These are phyloP conservation scores for Tragelaphus eurycerus DNA, from an alignment of 2,797 vertebrate genomes.

Conservation along the genomic window DNA sequence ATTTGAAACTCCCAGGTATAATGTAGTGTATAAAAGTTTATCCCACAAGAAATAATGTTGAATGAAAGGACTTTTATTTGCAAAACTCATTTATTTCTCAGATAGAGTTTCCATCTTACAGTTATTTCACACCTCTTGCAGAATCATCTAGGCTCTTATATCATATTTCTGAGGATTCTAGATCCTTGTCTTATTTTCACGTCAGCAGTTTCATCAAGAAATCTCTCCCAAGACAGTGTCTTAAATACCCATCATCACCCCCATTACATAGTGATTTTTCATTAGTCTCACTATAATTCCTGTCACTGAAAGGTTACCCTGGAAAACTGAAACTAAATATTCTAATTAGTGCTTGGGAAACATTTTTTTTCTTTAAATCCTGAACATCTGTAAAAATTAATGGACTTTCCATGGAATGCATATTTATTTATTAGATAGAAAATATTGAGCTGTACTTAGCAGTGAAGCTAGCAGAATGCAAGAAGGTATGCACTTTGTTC, in stretches of 20 bases:
- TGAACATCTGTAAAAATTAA: slow-evolving; percentile 17
- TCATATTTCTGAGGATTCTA: background rate
- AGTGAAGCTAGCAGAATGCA: slow-evolving; percentile 1
- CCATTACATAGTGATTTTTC: background rate
- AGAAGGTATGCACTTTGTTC: slow-evolving; percentile 9
- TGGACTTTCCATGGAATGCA: background rate
- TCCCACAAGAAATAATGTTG: background rate
- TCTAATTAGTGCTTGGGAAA: background rate
- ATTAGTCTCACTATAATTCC: background rate
- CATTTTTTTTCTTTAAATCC: background rate
- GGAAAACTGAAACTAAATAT: background rate
- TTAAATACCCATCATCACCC: background rate
- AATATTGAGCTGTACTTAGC: background rate
- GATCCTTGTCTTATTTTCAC: background rate
- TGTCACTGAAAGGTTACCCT: background rate
- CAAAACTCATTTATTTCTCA: background rate
- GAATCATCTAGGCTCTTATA: background rate
- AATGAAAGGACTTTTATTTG: slow-evolving; percentile 13
- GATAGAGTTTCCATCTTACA: background rate
- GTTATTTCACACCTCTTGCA: background rate
- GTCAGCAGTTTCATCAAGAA: background rate
- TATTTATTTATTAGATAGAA: slow-evolving; percentile 27
- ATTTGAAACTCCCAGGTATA: background rate
- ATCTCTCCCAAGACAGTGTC: background rate
- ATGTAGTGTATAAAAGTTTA: background rate